A percentile compares a stretch with the other conserved stretches of the same genome.
Evolutionary conservation across 2,888 invertebrate genomes (phyloP).

Genomic region (Papilio gigon): DNA sequence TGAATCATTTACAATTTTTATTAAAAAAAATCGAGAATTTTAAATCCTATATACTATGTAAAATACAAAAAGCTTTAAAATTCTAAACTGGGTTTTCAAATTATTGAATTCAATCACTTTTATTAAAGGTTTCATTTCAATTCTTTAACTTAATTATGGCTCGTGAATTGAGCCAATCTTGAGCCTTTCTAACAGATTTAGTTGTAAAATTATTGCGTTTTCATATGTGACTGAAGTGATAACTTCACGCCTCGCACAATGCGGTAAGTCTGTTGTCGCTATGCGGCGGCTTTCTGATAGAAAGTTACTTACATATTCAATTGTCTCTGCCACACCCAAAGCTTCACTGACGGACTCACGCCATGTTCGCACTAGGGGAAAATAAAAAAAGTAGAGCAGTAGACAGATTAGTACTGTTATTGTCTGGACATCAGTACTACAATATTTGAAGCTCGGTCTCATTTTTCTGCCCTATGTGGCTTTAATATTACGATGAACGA

Average conservation of each 20-base stretch:
- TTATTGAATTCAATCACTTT: background rate
- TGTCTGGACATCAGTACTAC: no score
- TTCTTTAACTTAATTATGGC: background rate
- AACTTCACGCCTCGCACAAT: conserved; percentile 41
- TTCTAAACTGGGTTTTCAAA: background rate
- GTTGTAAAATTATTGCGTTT: background rate
- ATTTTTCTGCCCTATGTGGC: no score
- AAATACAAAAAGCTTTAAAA: background rate
- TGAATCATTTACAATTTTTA: no score
- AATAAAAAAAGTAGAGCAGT: no score
- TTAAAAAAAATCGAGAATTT: no score
- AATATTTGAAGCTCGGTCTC: no score
- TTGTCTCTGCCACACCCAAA: conserved; percentile 70
- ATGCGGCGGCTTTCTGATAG: conserved; percentile 56
- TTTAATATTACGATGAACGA: no score
- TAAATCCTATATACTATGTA: no score
- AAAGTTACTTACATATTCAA: conserved; percentile 79
- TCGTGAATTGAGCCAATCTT: no score
- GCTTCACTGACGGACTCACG: conserved; percentile 43
- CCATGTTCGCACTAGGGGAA: no score
- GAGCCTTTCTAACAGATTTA: background rate
- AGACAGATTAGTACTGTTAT: no score
- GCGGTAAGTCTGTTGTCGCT: conserved; percentile 37
- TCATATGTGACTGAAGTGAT: conserved; percentile 6
- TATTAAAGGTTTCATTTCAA: background rate